Conservation (phyloP, 2,888 invertebrate species). For the Erebia aethiops region DNA sequence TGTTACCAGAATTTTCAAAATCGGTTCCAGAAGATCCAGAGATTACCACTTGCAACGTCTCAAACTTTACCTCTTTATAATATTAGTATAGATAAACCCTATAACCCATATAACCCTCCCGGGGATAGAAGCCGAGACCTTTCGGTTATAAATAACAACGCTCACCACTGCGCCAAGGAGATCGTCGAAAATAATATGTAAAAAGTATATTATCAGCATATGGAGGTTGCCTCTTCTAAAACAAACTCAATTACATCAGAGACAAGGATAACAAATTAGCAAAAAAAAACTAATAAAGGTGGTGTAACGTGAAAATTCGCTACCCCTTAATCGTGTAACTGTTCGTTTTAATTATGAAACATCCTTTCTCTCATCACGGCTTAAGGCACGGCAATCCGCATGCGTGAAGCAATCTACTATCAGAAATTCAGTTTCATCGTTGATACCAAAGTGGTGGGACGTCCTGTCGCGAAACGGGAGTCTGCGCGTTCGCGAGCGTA, state of each 20-base stretch:
- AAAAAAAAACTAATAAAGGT: conserved; percentile 25
- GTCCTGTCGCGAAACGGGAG: conserved; percentile 46
- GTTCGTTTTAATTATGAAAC: conserved; percentile 69
- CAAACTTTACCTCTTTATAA: no score
- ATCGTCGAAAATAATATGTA: no score
- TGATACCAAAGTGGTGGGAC: conserved; percentile 56
- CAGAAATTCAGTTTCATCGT: conserved; percentile 64
- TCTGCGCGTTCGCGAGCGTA: conserved; percentile 48
- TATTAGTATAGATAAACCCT: no score
- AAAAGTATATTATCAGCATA: no score
- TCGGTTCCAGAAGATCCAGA: no score
- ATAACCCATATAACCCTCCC: no score
- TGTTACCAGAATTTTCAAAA: no score
- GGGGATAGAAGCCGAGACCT: no score
- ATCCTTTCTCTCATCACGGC: conserved; percentile 64
- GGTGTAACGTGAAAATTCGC: conserved; percentile 28
- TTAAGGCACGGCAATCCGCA: conserved; percentile 67
- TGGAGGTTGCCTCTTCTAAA: no score
- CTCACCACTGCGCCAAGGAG: no score
- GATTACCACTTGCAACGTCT: no score
- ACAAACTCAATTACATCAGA: neutral
- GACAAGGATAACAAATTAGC: conserved; percentile 14
- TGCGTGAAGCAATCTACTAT: conserved; percentile 70
- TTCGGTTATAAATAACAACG: no score
- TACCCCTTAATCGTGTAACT: conserved; percentile 58